phyloP scores from a whole-genome alignment of 2,113 vertebrate genomes.

The Leiothrix lutea region DNA sequence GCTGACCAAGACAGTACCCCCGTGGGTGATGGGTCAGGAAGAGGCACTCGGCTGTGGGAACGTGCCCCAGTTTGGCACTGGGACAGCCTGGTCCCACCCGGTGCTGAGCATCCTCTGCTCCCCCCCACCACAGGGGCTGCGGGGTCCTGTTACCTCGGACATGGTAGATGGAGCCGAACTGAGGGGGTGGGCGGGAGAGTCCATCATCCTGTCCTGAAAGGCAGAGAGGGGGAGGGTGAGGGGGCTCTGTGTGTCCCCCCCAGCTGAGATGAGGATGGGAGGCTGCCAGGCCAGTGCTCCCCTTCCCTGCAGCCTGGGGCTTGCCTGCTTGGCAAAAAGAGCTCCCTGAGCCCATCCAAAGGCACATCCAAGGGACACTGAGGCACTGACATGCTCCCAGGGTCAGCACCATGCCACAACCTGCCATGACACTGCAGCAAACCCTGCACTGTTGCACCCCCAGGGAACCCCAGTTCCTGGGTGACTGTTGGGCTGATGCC shows the following conservation, averaged over 20 bases:
- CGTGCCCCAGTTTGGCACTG: neutral
- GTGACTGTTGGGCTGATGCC: neutral
- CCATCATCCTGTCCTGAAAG: constrained; percentile 64
- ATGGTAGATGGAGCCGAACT: constrained; percentile 80
- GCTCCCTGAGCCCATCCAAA: neutral
- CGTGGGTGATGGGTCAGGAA: accelerated
- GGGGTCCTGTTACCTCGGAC: constrained; percentile 74
- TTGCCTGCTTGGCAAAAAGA: neutral
- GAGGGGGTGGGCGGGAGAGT: constrained; percentile 44
- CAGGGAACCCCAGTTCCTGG: neutral
- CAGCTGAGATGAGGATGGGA: accelerated
- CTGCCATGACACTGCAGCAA: neutral
- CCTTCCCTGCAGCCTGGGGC: neutral
- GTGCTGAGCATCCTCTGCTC: neutral
- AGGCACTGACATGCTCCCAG: neutral
- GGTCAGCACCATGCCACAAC: accelerated
- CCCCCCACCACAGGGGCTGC: accelerated
- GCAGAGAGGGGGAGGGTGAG: neutral
- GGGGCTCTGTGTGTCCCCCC: neutral
- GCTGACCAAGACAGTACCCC: neutral
- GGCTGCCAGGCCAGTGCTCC: neutral
- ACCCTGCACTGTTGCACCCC: neutral
- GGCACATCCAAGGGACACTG: accelerated
- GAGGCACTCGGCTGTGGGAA: accelerated
- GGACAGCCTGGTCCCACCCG: neutral